These are phyloP conservation scores for Telenomus remus DNA, from an alignment of 1,140 invertebrate genomes.

Conservation along the genomic window DNA sequence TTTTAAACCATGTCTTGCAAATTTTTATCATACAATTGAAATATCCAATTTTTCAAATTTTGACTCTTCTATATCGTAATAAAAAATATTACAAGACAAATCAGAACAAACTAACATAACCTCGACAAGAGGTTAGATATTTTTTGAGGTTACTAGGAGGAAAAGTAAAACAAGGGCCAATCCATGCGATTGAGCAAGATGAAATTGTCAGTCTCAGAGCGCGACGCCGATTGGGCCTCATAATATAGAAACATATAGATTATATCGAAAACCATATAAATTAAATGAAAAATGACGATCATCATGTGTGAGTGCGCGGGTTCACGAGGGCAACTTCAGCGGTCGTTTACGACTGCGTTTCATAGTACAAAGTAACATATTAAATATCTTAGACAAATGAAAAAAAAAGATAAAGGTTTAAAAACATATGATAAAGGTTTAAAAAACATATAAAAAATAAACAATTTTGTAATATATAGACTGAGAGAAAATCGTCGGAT, in stretches of 20 bases:
- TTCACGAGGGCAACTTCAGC: constrained; percentile 59
- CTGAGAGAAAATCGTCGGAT: constrained; percentile 27
- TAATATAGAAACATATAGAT: constrained; percentile 50
- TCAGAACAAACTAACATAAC: no score
- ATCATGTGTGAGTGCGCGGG: constrained; percentile 50
- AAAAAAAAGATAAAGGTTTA: constrained; percentile 38
- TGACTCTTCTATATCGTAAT: no score
- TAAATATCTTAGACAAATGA: constrained; percentile 18
- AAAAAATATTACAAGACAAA: no score
- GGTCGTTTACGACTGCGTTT: constrained; percentile 61
- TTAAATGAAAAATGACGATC: constrained; percentile 53
- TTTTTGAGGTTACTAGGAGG: constrained; percentile 1
- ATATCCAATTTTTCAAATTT: no score
- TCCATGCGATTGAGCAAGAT: not conserved
- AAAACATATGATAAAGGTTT: constrained; percentile 21
- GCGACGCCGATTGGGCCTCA: constrained; percentile 19
- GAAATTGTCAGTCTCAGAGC: not conserved
- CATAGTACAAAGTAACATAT: constrained; percentile 71
- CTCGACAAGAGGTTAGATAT: not conserved
- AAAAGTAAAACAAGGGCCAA: not conserved
- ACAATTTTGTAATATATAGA: constrained; percentile 60
- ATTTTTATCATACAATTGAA: no score
- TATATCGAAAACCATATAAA: constrained; percentile 43
- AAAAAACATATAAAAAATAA: no score
- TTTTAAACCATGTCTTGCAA: no score